A percentile compares a stretch with the other conserved stretches of the same genome.
These are phyloP conservation scores for Acronicta alni DNA, from an alignment of 2,888 invertebrate genomes.

Conservation along the genomic window DNA sequence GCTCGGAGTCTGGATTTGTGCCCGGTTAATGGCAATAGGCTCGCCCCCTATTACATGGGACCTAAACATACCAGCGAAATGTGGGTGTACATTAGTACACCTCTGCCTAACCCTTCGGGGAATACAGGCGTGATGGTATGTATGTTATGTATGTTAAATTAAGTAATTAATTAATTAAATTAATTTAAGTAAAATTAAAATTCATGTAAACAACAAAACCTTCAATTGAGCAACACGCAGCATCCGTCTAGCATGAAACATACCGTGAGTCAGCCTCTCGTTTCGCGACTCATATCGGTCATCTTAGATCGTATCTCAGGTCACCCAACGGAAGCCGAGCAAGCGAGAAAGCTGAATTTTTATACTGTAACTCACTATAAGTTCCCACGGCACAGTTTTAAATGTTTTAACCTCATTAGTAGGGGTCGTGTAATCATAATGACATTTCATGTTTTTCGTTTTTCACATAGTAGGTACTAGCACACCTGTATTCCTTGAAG, in stretches of 20 bases:
- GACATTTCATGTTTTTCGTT: background rate
- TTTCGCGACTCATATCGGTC: constrained; percentile 76
- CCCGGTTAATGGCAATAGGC: too few species aligned
- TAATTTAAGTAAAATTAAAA: too few species aligned
- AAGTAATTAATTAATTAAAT: too few species aligned
- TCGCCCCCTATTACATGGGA: too few species aligned
- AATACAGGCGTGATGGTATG: too few species aligned
- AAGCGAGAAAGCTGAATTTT: constrained; percentile 84
- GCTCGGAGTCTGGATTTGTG: too few species aligned
- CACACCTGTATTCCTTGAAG: too few species aligned
- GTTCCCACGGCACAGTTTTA: constrained; percentile 80
- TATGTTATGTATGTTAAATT: too few species aligned
- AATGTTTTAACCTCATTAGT: constrained; percentile 48
- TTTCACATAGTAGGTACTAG: background rate
- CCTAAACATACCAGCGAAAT: too few species aligned
- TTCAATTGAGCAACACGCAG: constrained; percentile 54
- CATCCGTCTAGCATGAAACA: constrained; percentile 56
- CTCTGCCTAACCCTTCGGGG: too few species aligned
- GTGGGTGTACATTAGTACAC: too few species aligned
- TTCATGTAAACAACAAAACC: constrained; percentile 17
- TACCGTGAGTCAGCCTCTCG: constrained; percentile 63
- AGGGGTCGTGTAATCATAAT: constrained; percentile 1
- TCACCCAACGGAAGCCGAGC: constrained; percentile 81
- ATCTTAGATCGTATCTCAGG: constrained; percentile 81
- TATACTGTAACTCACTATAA: constrained; percentile 72